Percentiles rank a stretch among this genome's conserved stretches.
Evolutionary conservation across 2,113 vertebrate species (phyloP).

Genomic region (Camarhynchus parvulus): DNA sequence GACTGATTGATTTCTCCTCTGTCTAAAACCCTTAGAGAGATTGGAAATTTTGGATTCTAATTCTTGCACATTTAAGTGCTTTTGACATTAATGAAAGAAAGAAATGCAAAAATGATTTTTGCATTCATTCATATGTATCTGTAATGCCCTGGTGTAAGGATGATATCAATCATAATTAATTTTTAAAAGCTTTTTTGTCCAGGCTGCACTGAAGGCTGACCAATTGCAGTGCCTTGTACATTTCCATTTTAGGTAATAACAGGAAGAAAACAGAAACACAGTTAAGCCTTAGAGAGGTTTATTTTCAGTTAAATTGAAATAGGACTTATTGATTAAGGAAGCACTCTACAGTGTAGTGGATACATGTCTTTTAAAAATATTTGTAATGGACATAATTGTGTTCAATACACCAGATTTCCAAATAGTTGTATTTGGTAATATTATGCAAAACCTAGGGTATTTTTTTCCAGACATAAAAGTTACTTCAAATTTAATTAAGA

Average conservation of each 20-base stretch:
- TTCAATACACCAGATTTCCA: neutral
- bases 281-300: neutral
- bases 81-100: neutral
- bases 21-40: neutral
- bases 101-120: constrained; percentile 30
- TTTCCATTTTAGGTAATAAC: neutral
- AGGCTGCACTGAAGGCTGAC: neutral
- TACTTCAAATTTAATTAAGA: neutral
- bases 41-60: constrained; percentile 23
- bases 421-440: neutral
- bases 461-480: neutral
- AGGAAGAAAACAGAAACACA: neutral
- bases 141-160: neutral
- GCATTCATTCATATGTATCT: neutral
- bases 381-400: neutral
- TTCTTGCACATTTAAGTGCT: constrained; percentile 18
- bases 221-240: neutral
- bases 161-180: neutral
- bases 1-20: constrained; percentile 32
- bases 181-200: neutral
- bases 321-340: neutral
- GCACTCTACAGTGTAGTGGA: neutral
- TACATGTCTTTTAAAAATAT: neutral
- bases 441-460: neutral
- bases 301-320: constrained; percentile 24